Conservation (phyloP, 2,113 vertebrate species). For the Ptyas mucosa region DNA sequence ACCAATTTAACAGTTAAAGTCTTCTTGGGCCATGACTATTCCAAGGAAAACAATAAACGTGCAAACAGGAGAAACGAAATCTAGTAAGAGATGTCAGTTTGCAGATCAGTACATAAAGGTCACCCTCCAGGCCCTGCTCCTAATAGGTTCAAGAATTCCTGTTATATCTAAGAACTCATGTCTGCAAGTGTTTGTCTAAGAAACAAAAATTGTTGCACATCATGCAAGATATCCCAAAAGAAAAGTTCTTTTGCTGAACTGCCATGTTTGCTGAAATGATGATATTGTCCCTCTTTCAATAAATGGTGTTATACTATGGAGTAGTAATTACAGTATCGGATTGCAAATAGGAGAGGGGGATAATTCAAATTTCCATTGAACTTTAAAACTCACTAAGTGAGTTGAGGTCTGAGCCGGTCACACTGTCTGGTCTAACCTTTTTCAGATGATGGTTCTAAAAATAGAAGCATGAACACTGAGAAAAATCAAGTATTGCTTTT, state of each 20-base stretch:
- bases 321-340: neutral
- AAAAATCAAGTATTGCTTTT: neutral
- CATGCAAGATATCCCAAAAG: neutral
- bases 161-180: neutral
- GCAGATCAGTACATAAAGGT: neutral
- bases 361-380: neutral
- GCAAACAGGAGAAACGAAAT: neutral
- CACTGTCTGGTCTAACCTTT: neutral
- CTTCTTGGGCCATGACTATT: neutral
- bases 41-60: neutral
- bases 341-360: neutral
- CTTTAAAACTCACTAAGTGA: neutral
- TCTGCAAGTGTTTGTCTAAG: neutral
- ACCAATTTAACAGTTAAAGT: neutral
- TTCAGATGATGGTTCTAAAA: neutral
- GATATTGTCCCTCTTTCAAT: neutral
- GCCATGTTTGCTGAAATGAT: neutral
- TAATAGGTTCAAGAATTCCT: neutral
- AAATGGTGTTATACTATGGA: neutral
- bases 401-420: neutral
- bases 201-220: neutral
- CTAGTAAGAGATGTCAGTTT: neutral
- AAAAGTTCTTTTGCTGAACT: neutral
- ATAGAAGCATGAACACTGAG: neutral
- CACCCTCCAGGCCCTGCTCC: neutral